Conservation (phyloP, 2,888 invertebrate genomes). For the Odontothrips loti region DNA sequence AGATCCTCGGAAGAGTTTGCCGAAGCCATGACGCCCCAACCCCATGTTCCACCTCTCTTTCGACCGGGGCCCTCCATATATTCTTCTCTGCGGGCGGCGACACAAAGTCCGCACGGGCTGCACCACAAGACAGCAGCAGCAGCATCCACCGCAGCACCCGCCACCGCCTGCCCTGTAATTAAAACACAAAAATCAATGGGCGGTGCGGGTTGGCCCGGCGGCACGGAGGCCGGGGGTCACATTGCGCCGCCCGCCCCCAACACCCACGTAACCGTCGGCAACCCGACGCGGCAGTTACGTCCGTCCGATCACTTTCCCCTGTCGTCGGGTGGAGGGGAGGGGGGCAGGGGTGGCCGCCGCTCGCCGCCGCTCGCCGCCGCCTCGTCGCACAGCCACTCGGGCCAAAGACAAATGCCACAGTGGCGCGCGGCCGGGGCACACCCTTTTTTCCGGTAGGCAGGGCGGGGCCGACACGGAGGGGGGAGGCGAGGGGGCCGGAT, state of each 20-base stretch:
- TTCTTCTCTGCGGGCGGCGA: no score
- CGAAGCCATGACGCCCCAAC: no score
- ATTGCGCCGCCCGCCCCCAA: no score
- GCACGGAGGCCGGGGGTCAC: no score
- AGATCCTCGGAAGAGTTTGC: not conserved
- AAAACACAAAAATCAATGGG: conserved; percentile 21
- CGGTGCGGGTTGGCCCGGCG: not conserved
- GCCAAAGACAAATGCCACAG: conserved; percentile 17
- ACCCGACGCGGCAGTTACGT: no score
- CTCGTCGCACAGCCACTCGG: not conserved
- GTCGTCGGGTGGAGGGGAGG: not conserved
- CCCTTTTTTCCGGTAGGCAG: conserved; percentile 16
- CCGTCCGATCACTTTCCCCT: no score
- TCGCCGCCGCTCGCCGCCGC: not conserved
- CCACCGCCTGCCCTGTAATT: not conserved
- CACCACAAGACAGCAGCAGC: no score
- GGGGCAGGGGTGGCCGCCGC: not conserved
- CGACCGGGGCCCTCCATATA: no score
- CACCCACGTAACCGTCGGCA: no score
- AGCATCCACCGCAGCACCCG: not conserved
- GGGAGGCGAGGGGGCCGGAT: not conserved
- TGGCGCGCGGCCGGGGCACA: not conserved
- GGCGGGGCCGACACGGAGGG: not conserved
- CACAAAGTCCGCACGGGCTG: no score
- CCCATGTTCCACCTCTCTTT: no score